Evolutionary conservation across 2,797 vertebrate genomes (phyloP), one percentile per base, ranked within the genome.

Genomic region (Lerista edwardsae): DNA sequence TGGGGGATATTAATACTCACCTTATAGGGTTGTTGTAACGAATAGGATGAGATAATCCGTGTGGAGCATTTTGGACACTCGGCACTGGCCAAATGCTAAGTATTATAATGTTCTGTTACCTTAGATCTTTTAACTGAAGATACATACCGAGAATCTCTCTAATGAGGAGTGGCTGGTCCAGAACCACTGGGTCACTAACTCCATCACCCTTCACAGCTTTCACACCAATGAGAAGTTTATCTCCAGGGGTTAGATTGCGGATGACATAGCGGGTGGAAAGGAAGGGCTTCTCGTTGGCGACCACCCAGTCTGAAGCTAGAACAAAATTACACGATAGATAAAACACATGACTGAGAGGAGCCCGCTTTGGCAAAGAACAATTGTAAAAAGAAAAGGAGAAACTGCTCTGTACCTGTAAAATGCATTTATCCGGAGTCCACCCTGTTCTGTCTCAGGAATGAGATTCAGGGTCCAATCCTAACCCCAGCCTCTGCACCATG

Each of bases 261-360:
- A 99, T 79, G 1, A 95, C 96, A 92, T 92, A 96, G 55, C 94
- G 96, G 34, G 96, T 97, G 34, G 96, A 93, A n/a, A 94, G 85
- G 51, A 94, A 95, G 75, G 97, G 95, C 79, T 97, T 96, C 80
- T 94, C 14, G 1, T 97, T 97, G 81, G 91, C 97, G 7, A 94
- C 93, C 29, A 95, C 94, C 98, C 98, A 99, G 39, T 97, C 96
- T 2, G 95, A 81, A 87, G 96, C 98, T 99, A 91, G 1, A 36
- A 82, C 1, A 80, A 84, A 86, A 14, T 68, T 85, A 3, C 5
- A 2, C 57, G 34, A 64, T 47, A 44, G 34, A 64, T 47, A 44
- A 59, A 7, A 15, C 27, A 39, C 21, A 61, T 51, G 4, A 10
- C 9, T 12, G 12, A 8, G 81, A 75, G 19, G 0, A 36, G 36